Evolutionary conservation across 2,888 invertebrate species (phyloP), one percentile per base, ranked within the genome.

Genomic region (Metacarcinus magister): DNA sequence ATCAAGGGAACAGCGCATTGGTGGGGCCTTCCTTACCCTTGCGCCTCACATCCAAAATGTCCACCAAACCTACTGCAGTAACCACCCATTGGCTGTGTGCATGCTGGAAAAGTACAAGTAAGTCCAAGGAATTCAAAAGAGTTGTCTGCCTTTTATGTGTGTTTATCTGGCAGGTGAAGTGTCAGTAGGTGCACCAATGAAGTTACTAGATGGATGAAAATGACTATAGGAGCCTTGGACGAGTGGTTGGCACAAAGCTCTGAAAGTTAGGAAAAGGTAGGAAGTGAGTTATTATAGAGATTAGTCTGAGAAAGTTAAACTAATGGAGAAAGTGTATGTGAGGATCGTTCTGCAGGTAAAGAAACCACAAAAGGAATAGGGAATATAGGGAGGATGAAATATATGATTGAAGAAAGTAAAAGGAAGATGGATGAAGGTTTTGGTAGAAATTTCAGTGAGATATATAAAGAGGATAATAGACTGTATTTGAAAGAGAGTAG

Each of bases 1-100:
- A 93, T 98, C 98, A 4, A 98, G 98, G 10, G 98, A 99, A 97
- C 99, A 99, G 97, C 98, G 99, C 97, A 98, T 99, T 32, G 99
- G 99, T 2, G 99, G 99, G 97, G 98, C 99, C 19, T 99, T 99
- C 97, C 98, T 99, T 96, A 98, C 98, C 96, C 98, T 97, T 92
- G 98, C 98, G 16, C 97, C 97, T 10, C 97, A 97, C 93, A 97
- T 98, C 89, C 99, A 99, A 98, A 98, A 98, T 97, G 98, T 99
- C 19, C 99, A 99, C 97, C 98, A 98, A 97, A 98, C 98, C 23
- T 99, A 99, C 97, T 99, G 99, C 98, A 98, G 98, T 96, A 98
- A 99, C 97, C 99, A 99, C 98, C 99, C 99, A 0, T 98, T 98
- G 97, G 99, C 99, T 97, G 99, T 99, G 92, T 99, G 99, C 97